Conservation (phyloP, 1,140 invertebrate species). For the Acyrthosiphon pisum region DNA sequence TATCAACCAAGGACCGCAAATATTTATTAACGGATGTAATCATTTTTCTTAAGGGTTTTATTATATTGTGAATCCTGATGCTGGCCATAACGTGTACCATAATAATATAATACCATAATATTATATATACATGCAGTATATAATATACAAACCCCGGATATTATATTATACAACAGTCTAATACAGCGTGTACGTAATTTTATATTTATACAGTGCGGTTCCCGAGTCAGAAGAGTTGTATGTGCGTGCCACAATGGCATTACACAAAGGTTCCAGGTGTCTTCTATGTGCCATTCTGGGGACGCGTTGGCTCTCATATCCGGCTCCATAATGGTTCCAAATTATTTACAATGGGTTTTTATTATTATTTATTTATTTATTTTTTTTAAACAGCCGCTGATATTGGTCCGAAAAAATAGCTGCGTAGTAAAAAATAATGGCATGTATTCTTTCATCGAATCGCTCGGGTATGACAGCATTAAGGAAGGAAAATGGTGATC, state of each 20-base stretch:
- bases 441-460: conserved; percentile 23
- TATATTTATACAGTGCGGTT: conserved; percentile 32
- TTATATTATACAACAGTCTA: conserved; percentile 22
- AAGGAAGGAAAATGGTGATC: conserved; percentile 41
- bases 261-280: conserved; percentile 51
- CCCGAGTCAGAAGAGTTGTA: conserved; percentile 41
- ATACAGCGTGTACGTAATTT: conserved; percentile 1
- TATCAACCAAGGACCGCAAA: conserved; percentile 20
- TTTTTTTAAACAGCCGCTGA: conserved; percentile 54
- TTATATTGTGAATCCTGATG: conserved; percentile 36
- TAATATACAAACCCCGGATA: not conserved
- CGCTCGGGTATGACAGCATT: conserved; percentile 16
- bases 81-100: not conserved
- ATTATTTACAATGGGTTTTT: conserved; percentile 54
- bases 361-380: conserved; percentile 47
- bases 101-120: not conserved
- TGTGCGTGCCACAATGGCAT: conserved; percentile 49
- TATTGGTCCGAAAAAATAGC: conserved; percentile 46
- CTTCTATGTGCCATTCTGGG: conserved; percentile 55
- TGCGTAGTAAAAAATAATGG: conserved; percentile 47
- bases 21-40: conserved; percentile 49
- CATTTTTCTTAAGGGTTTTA: conserved; percentile 49
- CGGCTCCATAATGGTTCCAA: conserved; percentile 46
- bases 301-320: conserved; percentile 46
- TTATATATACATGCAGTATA: conserved; percentile 10